Percentiles rank a stretch among this genome's conserved stretches.
These are phyloP conservation scores for Umimayanthus kanabou DNA, from an alignment of 92 coral and sea anemone genomes.

Conservation along the genomic window DNA sequence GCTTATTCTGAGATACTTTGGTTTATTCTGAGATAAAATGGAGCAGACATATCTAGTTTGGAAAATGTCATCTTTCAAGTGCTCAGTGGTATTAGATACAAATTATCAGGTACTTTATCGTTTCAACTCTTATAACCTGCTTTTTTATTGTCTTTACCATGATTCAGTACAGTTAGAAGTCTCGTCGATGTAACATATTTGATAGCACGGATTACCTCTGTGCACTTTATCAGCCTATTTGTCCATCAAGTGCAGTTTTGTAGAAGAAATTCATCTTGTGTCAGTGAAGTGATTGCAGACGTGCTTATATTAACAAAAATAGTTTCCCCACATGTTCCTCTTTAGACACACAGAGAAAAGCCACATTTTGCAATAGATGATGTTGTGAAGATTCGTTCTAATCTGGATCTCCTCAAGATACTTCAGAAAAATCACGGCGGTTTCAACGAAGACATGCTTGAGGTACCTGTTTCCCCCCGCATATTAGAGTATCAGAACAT, in stretches of 20 bases:
- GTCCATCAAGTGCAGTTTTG: neutral
- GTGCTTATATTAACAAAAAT: too few species aligned
- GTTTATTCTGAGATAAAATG: too few species aligned
- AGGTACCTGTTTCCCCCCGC: neutral
- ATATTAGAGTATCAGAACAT: neutral
- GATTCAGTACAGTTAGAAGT: neutral
- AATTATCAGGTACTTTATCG: neutral
- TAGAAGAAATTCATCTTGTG: too few species aligned
- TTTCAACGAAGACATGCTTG: neutral
- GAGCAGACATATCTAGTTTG: too few species aligned
- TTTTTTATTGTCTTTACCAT: too few species aligned
- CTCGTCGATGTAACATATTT: too few species aligned
- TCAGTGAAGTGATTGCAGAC: too few species aligned
- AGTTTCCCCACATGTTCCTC: neutral
- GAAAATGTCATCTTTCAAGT: too few species aligned
- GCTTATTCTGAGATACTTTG: too few species aligned
- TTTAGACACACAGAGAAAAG: neutral
- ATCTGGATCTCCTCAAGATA: neutral
- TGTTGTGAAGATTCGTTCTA: constrained; percentile 5
- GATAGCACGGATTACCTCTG: neutral
- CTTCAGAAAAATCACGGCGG: constrained; percentile 16
- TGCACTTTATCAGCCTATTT: neutral
- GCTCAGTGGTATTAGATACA: too few species aligned
- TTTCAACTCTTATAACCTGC: neutral
- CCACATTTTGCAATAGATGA: constrained; percentile 4